phyloP scores from a whole-genome alignment of 2,113 vertebrate species.

The Ciconia stormi region DNA sequence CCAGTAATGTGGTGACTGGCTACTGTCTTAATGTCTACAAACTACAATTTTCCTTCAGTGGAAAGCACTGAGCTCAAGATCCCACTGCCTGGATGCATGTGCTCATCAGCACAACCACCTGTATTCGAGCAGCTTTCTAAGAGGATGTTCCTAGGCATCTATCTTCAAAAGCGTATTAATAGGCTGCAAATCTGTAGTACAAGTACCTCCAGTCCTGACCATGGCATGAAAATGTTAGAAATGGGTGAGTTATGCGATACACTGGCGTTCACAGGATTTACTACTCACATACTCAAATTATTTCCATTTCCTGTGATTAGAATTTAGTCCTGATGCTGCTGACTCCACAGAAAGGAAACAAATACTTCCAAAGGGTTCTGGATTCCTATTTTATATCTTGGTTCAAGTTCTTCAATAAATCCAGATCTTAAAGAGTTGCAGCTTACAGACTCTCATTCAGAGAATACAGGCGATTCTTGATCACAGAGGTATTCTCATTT shows the following conservation, averaged over 20 bases:
- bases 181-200: not conserved
- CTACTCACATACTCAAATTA: not conserved
- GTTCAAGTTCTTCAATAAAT: not conserved
- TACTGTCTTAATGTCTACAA: not conserved
- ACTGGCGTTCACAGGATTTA: not conserved
- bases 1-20: not conserved
- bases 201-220: not conserved
- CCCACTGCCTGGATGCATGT: not conserved
- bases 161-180: accelerated
- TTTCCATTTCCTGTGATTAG: not conserved
- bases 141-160: not conserved
- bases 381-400: not conserved
- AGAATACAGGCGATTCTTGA: not conserved
- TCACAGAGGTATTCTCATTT: not conserved
- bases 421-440: not conserved
- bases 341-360: not conserved
- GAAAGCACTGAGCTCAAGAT: not conserved
- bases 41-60: not conserved
- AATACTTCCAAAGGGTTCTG: not conserved
- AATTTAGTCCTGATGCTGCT: not conserved
- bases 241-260: not conserved
- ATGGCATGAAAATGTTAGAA: not conserved
- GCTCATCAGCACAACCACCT: not conserved
- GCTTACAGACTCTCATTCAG: not conserved
- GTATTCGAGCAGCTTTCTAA: not conserved